A percentile compares a stretch with the other conserved stretches of the same genome.
Conservation (phyloP, 2,797 vertebrate genomes). For the Chaetophractus vellerosus region DNA sequence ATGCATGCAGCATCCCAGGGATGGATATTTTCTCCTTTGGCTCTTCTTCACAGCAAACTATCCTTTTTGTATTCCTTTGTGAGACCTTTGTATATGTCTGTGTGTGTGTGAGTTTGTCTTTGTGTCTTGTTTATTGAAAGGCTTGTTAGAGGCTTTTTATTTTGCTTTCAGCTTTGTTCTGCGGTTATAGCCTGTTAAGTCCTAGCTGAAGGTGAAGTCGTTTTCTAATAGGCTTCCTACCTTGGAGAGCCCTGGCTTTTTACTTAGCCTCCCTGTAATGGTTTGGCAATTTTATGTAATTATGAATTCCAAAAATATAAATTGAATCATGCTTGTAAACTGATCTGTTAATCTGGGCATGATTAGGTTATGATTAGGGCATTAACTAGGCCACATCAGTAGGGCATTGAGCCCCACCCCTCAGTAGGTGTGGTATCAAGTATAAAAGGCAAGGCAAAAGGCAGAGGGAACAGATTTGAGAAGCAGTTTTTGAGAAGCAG, state of each 20-base stretch:
- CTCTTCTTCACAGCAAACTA: not conserved
- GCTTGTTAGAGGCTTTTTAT: not conserved
- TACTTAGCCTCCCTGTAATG: not conserved
- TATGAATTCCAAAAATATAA: too few species aligned
- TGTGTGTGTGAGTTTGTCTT: not conserved
- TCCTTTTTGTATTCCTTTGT: not conserved
- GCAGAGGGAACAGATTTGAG: too few species aligned
- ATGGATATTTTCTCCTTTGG: not conserved
- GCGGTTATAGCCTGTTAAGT: not conserved
- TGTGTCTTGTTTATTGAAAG: not conserved
- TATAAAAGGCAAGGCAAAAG: too few species aligned
- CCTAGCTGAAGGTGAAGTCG: not conserved
- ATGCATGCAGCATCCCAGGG: not conserved
- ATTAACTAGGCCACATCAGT: too few species aligned
- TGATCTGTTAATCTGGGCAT: too few species aligned
- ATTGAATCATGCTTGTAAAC: too few species aligned
- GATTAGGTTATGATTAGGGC: too few species aligned
- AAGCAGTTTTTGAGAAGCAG: too few species aligned
- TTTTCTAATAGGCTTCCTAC: not conserved
- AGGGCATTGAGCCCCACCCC: too few species aligned
- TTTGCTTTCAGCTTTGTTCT: not conserved
- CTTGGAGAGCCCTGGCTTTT: not conserved
- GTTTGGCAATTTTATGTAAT: too few species aligned
- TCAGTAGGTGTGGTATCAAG: too few species aligned
- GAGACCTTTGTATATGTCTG: not conserved